Evolutionary conservation across 2,113 vertebrate species (phyloP).

Genomic region (Lagenorhynchus albirostris): DNA sequence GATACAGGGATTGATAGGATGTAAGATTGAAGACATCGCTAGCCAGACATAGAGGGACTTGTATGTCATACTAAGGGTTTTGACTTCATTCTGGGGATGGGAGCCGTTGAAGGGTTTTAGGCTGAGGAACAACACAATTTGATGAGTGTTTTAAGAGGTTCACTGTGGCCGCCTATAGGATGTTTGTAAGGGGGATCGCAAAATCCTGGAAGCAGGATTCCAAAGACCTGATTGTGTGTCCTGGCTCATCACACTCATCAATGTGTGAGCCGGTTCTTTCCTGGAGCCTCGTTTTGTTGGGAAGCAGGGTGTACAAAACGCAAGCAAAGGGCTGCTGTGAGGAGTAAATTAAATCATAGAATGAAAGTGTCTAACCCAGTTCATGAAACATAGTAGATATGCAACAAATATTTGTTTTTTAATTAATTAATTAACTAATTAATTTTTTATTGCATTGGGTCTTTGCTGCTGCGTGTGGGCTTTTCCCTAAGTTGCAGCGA

Average conservation of each 20-base stretch:
- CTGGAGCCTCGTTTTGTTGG: not conserved
- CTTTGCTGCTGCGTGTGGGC: no score
- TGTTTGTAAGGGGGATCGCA: fast-evolving
- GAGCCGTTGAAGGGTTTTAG: not conserved
- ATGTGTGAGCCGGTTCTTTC: not conserved
- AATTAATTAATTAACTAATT: no score
- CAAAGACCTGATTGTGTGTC: not conserved
- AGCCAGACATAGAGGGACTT: not conserved
- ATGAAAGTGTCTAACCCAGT: not conserved
- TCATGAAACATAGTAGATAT: not conserved
- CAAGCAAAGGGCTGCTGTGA: not conserved
- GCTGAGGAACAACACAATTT: not conserved
- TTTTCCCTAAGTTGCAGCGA: no score
- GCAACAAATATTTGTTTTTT: not conserved
- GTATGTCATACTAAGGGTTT: not conserved
- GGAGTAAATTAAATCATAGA: not conserved
- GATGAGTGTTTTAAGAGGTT: not conserved
- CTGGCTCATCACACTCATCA: not conserved
- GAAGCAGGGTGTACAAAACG: not conserved
- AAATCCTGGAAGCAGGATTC: not conserved
- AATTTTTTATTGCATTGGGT: no score
- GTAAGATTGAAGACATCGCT: not conserved
- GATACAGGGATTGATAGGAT: not conserved
- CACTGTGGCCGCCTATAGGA: not conserved
- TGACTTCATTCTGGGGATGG: not conserved